Percentiles rank a stretch among this genome's conserved stretches.
These are phyloP conservation scores for Macrosiphum euphorbiae DNA, from an alignment of 2,888 invertebrate species.

Conservation along the genomic window DNA sequence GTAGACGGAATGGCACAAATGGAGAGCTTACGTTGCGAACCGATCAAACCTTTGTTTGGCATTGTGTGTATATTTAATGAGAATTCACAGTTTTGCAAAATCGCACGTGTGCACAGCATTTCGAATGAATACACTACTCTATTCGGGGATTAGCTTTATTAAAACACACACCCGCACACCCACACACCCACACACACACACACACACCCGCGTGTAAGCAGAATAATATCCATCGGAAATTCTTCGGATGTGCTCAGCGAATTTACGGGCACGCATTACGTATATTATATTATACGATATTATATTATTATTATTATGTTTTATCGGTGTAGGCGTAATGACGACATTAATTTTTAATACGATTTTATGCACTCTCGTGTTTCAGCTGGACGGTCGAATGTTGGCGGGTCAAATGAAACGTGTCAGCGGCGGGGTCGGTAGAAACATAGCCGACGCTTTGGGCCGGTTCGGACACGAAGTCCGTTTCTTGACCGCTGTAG, in stretches of 20 bases:
- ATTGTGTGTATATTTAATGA: not conserved
- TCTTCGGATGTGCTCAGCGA: not conserved
- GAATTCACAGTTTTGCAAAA: conserved; percentile 1
- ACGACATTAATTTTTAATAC: not conserved
- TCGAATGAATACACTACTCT: not conserved
- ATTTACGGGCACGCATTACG: not conserved
- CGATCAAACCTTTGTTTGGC: conserved; percentile 17
- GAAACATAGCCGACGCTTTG: conserved; percentile 92
- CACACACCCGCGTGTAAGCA: not conserved
- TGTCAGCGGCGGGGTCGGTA: conserved; percentile 89
- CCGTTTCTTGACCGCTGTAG: conserved; percentile 81
- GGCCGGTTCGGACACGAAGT: conserved; percentile 72
- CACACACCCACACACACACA: not conserved
- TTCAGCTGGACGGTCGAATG: conserved; percentile 54
- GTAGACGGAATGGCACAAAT: not conserved
- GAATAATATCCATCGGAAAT: not conserved
- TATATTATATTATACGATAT: too few relatives aligned
- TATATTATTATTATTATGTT: too few relatives aligned
- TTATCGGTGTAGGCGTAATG: too few relatives aligned
- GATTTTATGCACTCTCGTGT: not conserved
- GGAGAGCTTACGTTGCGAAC: conserved; percentile 12
- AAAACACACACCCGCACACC: not conserved
- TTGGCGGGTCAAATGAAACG: conserved; percentile 76
- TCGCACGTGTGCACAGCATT: not conserved
- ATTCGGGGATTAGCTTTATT: not conserved